Conservation (phyloP, 2,888 invertebrate genomes). For the Blastobasis adustella region DNA sequence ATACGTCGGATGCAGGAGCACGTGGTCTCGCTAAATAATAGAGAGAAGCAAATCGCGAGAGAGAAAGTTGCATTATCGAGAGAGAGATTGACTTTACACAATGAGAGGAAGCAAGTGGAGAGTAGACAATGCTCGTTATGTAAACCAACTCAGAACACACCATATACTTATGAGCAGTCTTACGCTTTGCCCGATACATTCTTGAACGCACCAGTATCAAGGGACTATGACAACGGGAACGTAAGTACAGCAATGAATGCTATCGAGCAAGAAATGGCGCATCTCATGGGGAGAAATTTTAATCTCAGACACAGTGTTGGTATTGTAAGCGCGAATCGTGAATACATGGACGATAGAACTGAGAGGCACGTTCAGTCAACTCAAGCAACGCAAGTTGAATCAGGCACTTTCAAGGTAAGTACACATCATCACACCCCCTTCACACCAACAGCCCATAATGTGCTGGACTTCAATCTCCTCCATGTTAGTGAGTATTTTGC, state of each 20-base stretch:
- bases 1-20: conserved; percentile 74
- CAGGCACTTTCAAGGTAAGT: conserved; percentile 36
- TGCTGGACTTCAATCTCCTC: too few species aligned
- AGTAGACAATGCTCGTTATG: conserved; percentile 56
- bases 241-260: conserved; percentile 42
- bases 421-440: background rate
- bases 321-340: background rate
- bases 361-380: conserved; percentile 19
- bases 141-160: conserved; percentile 41
- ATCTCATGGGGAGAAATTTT: conserved; percentile 45
- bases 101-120: conserved; percentile 65
- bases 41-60: conserved; percentile 76
- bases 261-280: conserved; percentile 57
- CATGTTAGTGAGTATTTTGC: too few species aligned
- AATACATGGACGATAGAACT: conserved; percentile 10
- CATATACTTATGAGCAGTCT: conserved; percentile 31
- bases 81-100: conserved; percentile 73
- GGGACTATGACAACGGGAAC: conserved; percentile 41
- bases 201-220: conserved; percentile 38
- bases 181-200: conserved; percentile 37
- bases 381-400: conserved; percentile 23
- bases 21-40: conserved; percentile 63
- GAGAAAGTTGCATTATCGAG: conserved; percentile 76
- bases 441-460: too few species aligned
- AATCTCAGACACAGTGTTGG: conserved; percentile 30